Evolutionary conservation across 2,797 vertebrate species (phyloP).

Genomic region (Chromobotia macracanthus): DNA sequence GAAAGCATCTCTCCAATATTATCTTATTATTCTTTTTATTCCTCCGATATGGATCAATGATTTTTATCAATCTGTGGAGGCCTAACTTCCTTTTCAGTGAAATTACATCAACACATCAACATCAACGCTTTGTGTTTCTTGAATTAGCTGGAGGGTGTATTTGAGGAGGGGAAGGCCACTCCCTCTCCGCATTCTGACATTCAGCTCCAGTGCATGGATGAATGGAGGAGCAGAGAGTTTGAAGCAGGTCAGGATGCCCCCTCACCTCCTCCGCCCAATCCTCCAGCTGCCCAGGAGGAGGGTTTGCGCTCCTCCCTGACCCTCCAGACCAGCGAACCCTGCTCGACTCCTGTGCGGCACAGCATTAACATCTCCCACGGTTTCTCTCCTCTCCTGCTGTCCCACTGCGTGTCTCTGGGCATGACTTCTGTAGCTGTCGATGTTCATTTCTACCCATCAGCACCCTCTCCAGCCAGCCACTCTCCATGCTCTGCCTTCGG

Average conservation of each 20-base stretch:
- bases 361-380: slow-evolving; percentile 75
- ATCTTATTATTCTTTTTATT: no score
- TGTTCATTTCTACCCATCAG: slow-evolving; percentile 74
- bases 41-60: no score
- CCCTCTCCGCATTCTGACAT: slow-evolving; percentile 71
- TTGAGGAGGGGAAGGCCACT: slow-evolving; percentile 70
- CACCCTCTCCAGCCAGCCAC: slow-evolving; percentile 55
- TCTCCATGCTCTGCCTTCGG: slow-evolving; percentile 54
- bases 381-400: slow-evolving; percentile 72
- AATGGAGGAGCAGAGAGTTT: slow-evolving; percentile 65
- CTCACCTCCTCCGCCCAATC: slow-evolving; percentile 62
- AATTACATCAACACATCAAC: no score
- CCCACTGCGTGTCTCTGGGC: slow-evolving; percentile 75
- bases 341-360: slow-evolving; percentile 71
- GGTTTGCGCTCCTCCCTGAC: slow-evolving; percentile 74
- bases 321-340: slow-evolving; percentile 65
- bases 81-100: no score
- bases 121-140: neutral
- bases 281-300: slow-evolving; percentile 59
- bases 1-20: no score
- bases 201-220: slow-evolving; percentile 72
- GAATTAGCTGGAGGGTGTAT: slow-evolving; percentile 67
- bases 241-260: slow-evolving; percentile 63
- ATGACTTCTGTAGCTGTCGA: slow-evolving; percentile 76
- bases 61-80: no score